Percentiles rank a stretch among this genome's conserved stretches.
Evolutionary conservation across 2,888 invertebrate genomes (phyloP).

Genomic region (Meiosimyza decipiens): DNA sequence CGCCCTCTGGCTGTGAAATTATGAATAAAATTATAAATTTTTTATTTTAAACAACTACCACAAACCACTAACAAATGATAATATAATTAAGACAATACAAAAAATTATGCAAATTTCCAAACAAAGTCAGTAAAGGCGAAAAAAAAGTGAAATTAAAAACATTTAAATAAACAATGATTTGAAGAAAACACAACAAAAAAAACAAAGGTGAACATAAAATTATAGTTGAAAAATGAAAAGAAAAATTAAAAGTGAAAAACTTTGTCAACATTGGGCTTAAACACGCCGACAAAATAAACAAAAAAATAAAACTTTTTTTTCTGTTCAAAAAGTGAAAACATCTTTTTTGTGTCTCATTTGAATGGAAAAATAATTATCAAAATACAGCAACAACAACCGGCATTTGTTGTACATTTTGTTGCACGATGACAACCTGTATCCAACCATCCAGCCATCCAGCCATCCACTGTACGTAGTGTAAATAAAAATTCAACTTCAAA

Average conservation of each 20-base stretch:
- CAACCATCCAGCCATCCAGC: too few species aligned
- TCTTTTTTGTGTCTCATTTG: constrained; percentile 1
- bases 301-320: background rate
- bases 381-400: background rate
- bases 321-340: constrained; percentile 6
- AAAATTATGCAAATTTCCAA: constrained; percentile 20
- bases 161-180: constrained; percentile 10
- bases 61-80: background rate
- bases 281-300: background rate
- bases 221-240: background rate
- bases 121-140: background rate
- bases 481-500: too few species aligned
- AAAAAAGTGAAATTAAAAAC: constrained; percentile 10
- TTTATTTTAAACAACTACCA: background rate
- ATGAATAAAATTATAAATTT: constrained; percentile 6
- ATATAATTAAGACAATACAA: background rate
- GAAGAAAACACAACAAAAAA: background rate
- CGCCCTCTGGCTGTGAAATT: constrained; percentile 17
- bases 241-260: background rate
- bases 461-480: too few species aligned
- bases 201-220: background rate
- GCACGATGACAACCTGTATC: too few species aligned
- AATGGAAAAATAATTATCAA: constrained; percentile 2
- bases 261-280: constrained; percentile 8
- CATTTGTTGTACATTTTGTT: background rate